A percentile compares a stretch with the other conserved stretches of the same genome.
phyloP scores from a whole-genome alignment of 2,797 vertebrate species.

The Chelon labrosus region DNA sequence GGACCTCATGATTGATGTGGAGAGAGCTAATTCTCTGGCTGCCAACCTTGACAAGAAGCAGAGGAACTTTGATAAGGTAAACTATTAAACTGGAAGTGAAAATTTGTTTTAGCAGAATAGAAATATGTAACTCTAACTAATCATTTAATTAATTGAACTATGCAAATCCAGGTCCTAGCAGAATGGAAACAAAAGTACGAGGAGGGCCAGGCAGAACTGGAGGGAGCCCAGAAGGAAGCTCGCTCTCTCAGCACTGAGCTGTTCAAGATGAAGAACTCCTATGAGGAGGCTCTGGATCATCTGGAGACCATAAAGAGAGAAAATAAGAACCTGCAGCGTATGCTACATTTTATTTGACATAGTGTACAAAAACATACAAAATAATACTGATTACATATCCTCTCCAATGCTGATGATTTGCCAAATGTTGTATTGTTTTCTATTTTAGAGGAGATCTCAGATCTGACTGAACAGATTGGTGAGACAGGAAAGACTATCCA shows the following conservation, averaged over 20 bases:
- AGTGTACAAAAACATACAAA: no score
- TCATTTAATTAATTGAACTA: no score
- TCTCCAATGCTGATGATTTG: no score
- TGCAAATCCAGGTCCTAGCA: no score
- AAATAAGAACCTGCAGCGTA: constrained; percentile 67
- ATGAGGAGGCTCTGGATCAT: constrained; percentile 84
- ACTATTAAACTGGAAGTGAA: neutral
- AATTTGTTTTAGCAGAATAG: neutral
- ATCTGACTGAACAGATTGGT: constrained; percentile 90
- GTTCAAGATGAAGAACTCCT: constrained; percentile 86
- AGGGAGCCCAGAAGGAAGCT: constrained; percentile 88
- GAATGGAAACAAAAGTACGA: constrained; percentile 92
- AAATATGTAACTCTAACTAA: no score
- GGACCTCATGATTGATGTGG: constrained; percentile 86
- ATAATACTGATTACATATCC: no score
- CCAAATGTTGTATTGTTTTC: no score
- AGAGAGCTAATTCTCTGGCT: constrained; percentile 76
- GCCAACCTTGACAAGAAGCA: constrained; percentile 89
- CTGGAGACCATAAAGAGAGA: constrained; percentile 75
- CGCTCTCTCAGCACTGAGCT: constrained; percentile 85
- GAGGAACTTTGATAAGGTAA: constrained; percentile 85
- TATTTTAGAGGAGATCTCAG: constrained; percentile 88
- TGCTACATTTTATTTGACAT: neutral
- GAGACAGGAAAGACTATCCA: constrained; percentile 88
- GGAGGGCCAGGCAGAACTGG: constrained; percentile 88